Percentiles rank a stretch among this genome's conserved stretches.
phyloP scores from a whole-genome alignment of 2,888 invertebrate genomes.

The Lordiphosa andalusiaca region DNA sequence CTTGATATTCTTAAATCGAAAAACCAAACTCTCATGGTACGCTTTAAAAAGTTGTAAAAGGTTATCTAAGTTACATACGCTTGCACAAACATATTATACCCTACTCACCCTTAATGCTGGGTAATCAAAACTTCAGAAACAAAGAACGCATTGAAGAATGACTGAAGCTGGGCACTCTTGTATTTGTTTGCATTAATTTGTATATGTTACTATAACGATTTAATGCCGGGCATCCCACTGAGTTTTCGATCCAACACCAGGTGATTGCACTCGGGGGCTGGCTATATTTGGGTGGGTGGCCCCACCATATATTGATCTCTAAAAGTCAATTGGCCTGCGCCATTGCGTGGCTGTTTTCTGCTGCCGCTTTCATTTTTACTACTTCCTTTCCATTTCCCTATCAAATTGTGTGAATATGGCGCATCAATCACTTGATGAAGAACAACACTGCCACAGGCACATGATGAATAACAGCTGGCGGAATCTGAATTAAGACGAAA shows the following conservation, averaged over 20 bases:
- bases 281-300: constrained; percentile 40
- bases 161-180: constrained; percentile 38
- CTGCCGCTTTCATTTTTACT: constrained; percentile 34
- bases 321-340: constrained; percentile 13
- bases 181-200: constrained; percentile 72
- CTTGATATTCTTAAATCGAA: no score
- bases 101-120: no score
- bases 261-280: constrained; percentile 56
- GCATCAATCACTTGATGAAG: constrained; percentile 64
- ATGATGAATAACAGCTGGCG: constrained; percentile 62
- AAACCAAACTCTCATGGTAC: no score
- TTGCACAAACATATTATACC: no score
- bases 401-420: constrained; percentile 66
- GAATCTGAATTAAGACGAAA: constrained; percentile 50
- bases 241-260: constrained; percentile 50
- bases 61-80: no score
- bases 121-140: background rate
- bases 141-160: constrained; percentile 23
- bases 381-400: constrained; percentile 61
- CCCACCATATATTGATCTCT: constrained; percentile 4
- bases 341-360: background rate
- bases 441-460: constrained; percentile 64
- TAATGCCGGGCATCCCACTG: constrained; percentile 45
- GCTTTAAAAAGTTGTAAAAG: no score
- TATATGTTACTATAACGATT: constrained; percentile 69